phyloP scores from a whole-genome alignment of 2,113 vertebrate species.

The Xenopus tropicalis region UCB_Xtro_10.0 CM004451.2:30189001-30189500 shows the following conservation, averaged over 20 bases:
- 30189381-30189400: conserved; percentile 10
- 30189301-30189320: conserved; percentile 49
- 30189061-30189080: neutral
- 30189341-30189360: conserved; percentile 31
- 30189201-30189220: conserved; percentile 19
- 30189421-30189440: conserved; percentile 23
- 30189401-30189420: conserved; percentile 15
- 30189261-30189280: conserved; percentile 51
- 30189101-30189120: neutral
- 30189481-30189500: no score
- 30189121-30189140: neutral
- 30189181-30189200: conserved; percentile 14
- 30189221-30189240: conserved; percentile 42
- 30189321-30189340: conserved; percentile 46
- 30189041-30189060: neutral
- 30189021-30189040: accelerated
- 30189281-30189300: conserved; percentile 51
- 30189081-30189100: neutral
- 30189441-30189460: no score
- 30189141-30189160: neutral
- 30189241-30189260: conserved; percentile 55
- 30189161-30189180: conserved; percentile 10
- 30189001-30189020: conserved; percentile 17
- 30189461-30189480: no score
- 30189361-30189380: neutral